phyloP scores from a whole-genome alignment of 2,113 vertebrate genomes.

The Gallinago jamesoni region DNA sequence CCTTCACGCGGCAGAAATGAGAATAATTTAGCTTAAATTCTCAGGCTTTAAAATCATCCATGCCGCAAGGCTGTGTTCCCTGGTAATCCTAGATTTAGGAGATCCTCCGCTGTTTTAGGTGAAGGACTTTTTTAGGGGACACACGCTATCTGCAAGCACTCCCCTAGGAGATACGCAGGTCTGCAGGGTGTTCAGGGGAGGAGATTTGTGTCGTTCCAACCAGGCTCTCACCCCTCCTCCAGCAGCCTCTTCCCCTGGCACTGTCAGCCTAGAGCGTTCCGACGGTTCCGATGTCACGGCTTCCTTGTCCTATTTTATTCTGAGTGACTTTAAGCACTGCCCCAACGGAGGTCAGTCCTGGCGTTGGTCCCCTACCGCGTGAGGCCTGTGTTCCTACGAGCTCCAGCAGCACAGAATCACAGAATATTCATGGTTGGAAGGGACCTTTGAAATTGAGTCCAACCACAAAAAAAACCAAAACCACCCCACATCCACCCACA shows the following conservation, averaged over 20 bases:
- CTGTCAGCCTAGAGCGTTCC: background rate
- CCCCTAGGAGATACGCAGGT: background rate
- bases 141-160: background rate
- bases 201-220: background rate
- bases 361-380: fast-evolving
- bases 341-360: background rate
- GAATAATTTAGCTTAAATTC: background rate
- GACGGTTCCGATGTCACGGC: fast-evolving
- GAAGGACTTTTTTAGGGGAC: background rate
- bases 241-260: background rate
- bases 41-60: background rate
- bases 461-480: no score
- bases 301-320: background rate
- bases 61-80: background rate
- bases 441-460: no score
- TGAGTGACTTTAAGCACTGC: background rate
- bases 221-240: background rate
- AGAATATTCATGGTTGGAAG: no score
- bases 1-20: background rate
- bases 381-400: background rate
- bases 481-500: no score
- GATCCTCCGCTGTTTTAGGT: background rate
- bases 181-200: background rate
- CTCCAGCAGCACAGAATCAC: background rate
- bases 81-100: background rate